Percentiles rank a stretch among this genome's conserved stretches.
Evolutionary conservation across 2,888 invertebrate genomes (phyloP).

Genomic region (Heliconius aoede): DNA sequence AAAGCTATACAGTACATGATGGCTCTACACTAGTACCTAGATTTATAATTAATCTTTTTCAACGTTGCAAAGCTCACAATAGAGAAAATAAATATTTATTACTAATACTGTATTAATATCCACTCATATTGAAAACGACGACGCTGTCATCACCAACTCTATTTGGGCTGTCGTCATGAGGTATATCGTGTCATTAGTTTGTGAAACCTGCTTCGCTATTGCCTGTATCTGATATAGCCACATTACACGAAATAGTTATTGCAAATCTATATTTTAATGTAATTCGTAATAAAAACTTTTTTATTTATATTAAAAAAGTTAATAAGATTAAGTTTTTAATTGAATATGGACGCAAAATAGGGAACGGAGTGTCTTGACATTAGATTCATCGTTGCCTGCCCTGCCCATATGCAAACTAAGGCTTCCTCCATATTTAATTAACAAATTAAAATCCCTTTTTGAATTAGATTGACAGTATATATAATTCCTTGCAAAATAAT

Average conservation of each 20-base stretch:
- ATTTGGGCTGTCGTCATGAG: conserved; percentile 11
- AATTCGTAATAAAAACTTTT: too few relatives aligned
- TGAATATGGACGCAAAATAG: too few relatives aligned
- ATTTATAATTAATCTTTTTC: neutral
- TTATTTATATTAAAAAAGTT: too few relatives aligned
- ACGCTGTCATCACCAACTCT: conserved; percentile 7
- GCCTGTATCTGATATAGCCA: neutral
- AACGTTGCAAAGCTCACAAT: neutral
- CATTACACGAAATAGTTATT: neutral
- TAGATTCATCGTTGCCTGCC: neutral
- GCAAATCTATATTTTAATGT: neutral
- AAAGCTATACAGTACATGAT: too few relatives aligned
- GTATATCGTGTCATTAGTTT: conserved; percentile 14
- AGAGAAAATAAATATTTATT: conserved; percentile 1
- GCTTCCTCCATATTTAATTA: neutral
- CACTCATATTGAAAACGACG: neutral
- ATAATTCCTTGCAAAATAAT: conserved; percentile 37
- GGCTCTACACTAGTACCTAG: too few relatives aligned
- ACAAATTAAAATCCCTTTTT: neutral
- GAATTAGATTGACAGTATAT: conserved; percentile 22
- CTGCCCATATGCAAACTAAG: neutral
- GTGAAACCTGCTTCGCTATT: conserved; percentile 3
- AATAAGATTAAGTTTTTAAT: too few relatives aligned
- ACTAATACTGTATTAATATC: neutral
- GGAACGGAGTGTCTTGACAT: neutral